Conservation (phyloP, 2,113 vertebrate genomes). For the Dolichotis patagonum region DNA sequence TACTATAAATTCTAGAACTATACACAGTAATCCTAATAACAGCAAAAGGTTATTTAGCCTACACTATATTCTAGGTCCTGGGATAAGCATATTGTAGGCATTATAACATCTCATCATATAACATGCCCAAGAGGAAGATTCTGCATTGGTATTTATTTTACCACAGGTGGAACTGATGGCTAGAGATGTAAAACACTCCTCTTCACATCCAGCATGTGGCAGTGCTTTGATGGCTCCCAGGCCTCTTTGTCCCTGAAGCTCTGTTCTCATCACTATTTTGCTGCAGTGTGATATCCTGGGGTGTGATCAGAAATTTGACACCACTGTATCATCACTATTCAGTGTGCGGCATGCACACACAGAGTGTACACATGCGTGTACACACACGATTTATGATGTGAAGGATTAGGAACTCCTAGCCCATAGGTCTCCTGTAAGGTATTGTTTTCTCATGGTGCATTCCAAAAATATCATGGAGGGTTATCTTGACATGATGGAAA, state of each 20-base stretch:
- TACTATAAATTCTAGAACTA: not conserved
- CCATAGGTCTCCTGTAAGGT: not conserved
- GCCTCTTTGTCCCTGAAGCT: not conserved
- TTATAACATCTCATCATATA: not conserved
- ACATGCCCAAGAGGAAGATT: not conserved
- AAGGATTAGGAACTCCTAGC: not conserved
- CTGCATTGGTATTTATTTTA: not conserved
- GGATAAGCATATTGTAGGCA: not conserved
- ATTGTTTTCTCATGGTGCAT: not conserved
- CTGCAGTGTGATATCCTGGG: not conserved
- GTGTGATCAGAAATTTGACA: not conserved
- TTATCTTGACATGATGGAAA: not conserved
- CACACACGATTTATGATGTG: not conserved
- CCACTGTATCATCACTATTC: not conserved
- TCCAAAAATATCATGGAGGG: not conserved
- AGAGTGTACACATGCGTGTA: too few relatives aligned
- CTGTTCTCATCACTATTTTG: not conserved
- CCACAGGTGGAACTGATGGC: not conserved
- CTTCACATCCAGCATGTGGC: not conserved
- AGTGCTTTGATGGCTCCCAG: not conserved
- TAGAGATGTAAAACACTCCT: not conserved
- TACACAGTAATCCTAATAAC: not conserved
- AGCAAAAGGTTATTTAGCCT: not conserved
- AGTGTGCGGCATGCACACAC: not conserved
- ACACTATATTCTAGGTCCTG: not conserved